Percentiles rank a stretch among this genome's conserved stretches.
Conservation (phyloP, 2,113 vertebrate species). For the Redunca redunca region DNA sequence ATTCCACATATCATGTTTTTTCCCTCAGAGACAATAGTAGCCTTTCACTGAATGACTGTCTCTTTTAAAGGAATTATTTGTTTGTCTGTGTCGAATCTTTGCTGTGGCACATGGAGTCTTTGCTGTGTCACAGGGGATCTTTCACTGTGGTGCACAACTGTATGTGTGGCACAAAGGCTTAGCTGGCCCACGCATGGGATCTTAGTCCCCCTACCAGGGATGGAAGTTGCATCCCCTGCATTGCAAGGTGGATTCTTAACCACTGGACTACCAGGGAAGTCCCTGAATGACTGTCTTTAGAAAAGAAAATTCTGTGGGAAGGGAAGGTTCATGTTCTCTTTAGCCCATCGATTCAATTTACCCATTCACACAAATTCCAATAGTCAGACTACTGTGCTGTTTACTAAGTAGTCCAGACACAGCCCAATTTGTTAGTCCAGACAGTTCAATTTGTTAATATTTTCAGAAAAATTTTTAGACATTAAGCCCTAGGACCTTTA, state of each 20-base stretch:
- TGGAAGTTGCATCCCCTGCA: neutral
- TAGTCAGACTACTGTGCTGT: neutral
- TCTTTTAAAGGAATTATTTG: neutral
- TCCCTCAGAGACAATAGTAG: neutral
- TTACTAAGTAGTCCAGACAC: neutral
- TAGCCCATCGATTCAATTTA: neutral
- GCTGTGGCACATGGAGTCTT: neutral
- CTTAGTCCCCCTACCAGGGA: neutral
- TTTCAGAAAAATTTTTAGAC: neutral
- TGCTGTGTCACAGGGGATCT: neutral
- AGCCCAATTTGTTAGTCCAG: neutral
- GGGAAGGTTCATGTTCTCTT: neutral
- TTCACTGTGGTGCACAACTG: neutral
- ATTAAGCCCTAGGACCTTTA: neutral
- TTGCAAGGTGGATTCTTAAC: neutral
- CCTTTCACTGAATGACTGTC: neutral
- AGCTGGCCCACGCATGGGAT: neutral
- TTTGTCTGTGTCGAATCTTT: neutral
- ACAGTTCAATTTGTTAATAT: neutral
- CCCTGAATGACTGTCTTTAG: neutral
- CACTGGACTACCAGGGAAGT: neutral
- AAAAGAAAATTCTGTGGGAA: neutral
- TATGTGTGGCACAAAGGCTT: neutral
- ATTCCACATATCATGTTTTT: neutral
- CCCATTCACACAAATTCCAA: neutral